Conservation (phyloP, 2,797 vertebrate genomes). For the Netta rufina region DNA sequence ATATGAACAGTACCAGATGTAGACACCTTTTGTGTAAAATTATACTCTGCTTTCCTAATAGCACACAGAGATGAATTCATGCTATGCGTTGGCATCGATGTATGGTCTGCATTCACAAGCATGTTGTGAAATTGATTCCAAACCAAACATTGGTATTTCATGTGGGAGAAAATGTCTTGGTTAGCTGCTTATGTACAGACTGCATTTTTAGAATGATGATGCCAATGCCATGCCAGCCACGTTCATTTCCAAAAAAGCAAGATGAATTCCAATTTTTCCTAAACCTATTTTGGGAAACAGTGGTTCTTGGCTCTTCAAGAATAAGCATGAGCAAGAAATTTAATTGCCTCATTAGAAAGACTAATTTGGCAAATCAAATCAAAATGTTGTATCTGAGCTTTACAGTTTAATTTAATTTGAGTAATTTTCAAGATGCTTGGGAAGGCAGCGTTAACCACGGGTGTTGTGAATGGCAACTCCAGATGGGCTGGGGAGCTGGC, state of each 20-base stretch:
- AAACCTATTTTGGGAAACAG: conserved; percentile 6
- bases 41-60: neutral
- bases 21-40: conserved; percentile 18
- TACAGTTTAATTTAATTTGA: conserved; percentile 11
- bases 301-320: neutral
- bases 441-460: neutral
- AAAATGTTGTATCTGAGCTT: neutral
- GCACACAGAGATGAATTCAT: neutral
- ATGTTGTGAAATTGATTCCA: neutral
- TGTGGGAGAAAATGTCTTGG: neutral
- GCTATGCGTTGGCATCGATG: neutral
- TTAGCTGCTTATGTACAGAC: neutral
- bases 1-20: conserved; percentile 14
- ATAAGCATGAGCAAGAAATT: neutral
- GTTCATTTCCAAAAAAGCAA: neutral
- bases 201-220: neutral
- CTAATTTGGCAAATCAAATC: conserved; percentile 10
- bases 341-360: neutral
- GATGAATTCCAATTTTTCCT: neutral
- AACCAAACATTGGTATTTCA: neutral
- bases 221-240: neutral
- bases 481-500: neutral
- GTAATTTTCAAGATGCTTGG: conserved; percentile 15
- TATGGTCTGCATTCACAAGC: neutral
- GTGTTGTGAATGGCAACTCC: neutral